Base-by-base conservation (phyloP, 2,797 vertebrate genomes). In the Malacoctenus gilli region DNA sequence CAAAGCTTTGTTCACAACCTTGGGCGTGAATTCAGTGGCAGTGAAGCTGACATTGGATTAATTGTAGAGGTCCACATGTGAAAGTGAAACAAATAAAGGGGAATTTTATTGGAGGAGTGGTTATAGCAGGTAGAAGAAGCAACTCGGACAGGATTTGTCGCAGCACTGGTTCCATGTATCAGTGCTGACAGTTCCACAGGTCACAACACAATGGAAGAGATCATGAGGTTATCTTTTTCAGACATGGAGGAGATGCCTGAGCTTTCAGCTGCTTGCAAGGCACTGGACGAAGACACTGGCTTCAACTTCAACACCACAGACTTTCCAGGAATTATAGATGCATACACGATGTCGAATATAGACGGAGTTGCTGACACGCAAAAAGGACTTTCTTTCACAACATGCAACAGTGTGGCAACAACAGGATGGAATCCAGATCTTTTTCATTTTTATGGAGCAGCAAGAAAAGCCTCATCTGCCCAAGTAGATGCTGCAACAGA, bases 91-190 rank as follows among this genome's bases (percentile, higher is more conserved):
- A 16, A 0, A 16, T 0, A 22, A 21, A 0, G 68, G 63, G 79
- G 3, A 89, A 89, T 16, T 55, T 31, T 0, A 89, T 88, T 84
- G 89, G 63, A 87, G 89, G 77, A 87, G 78, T 75, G 78, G 80
- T 66, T 65, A 23, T 61, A 64, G 37, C 54, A 72, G 23, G 21
- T 81, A 39, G 92, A 92, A 19, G 86, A 91, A 22, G 68, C 89
- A 0, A 84, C 90, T 7, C 75, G 91, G 56, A 89, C n/a, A n/a
- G 85, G 53, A 87, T 93, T 28, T 68, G 55, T 32, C 72, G 16
- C 56, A 63, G 44, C 34, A 0, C 20, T 75, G 57, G 11, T 68
- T 58, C n/a, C 56, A n/a, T 16, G 9, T 38, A 2, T 30, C 8
- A 20, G 25, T 5, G 4, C n/a, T 5, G 14, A 10, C 35, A 21